Evolutionary conservation across 64 coral and sea anemone species (phyloP), one percentile per base, ranked within the genome.

Genomic region (Montipora sp.): DNA sequence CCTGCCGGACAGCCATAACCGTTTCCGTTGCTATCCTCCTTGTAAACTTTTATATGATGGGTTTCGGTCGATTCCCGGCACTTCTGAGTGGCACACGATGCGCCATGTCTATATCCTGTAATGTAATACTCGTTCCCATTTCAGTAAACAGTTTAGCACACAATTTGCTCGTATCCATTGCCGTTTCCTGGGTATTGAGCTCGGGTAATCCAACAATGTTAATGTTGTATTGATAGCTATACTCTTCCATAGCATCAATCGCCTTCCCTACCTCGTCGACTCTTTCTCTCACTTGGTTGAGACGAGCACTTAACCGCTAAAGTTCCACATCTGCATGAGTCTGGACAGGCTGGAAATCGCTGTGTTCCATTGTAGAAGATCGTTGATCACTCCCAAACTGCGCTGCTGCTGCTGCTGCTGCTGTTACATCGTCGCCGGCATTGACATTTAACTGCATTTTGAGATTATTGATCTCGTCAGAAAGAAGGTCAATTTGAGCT

Each of bases 21-120:
- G 48, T 14, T n/a, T 93, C 92, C 16, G 74, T 93, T 43, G 92
- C 78, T 45, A 93, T 84, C 7, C 77, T 77, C 75, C 92, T 55
- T 22, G 77, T 89, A 74, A 93, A 89, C 80, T 89, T 93, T 45
- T 78, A 93, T 20, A 93, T 45, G 3, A 89, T 93, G 8, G 92
- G 75, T 21, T 63, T 43, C 55, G 92, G 77, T 1, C 21, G 45
- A 6, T 51, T 73, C 9, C 13, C 47, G 16, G 87, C 47, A 5
- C 24, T 75, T 73, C 93, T 81, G 22, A 27, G 19, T 10, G 46
- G 80, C 19, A 95, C 87, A 15, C 72, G 27, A 55, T 95, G 86
- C 8, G 92, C 86, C 15, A 89, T 75, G 75, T 94, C 92, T n/a
- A 94, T 89, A 46, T 94, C 65, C 8, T 84, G 72, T 46, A 78